Base-by-base conservation (phyloP, 2,888 invertebrate species). In the Cephus pulcher region DNA sequence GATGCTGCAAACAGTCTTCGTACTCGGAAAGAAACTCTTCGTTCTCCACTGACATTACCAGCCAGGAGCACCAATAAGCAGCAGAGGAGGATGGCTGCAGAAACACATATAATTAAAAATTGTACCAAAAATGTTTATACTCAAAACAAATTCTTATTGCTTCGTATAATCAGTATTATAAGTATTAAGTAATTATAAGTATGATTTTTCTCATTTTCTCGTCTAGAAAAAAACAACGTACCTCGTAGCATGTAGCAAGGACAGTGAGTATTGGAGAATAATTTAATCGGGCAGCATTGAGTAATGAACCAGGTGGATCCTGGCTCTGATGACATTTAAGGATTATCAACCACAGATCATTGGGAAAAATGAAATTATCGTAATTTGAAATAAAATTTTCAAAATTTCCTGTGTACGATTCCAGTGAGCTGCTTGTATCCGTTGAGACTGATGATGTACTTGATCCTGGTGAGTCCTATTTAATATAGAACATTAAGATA, bases 241-340 rank as follows among this genome's bases (percentile, higher is more conserved):
- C 95, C 93, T 95, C 95, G 87, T 95, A 95, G 88, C 94, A 95
- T 79, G 95, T 94, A 23, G 95, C 95, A 71, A 95, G 92, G 79
- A 95, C 93, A 15, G 94, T 94, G 12, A 95, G 92, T 77, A 95
- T 88, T 0, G 95, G 95, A 83, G 94, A 94, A 37, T 93, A 92
- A 80, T 93, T 94, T 69, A 92, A 84, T 68, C 93, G 93, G 1
- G 95, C 94, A 9, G 95, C 94, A 23, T 93, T 93, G 30, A 95
- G 88, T 37, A 95, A 89, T 12, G 95, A 94, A 15, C 94, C 94
- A 0, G 95, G 95, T 23, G 95, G 95, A 91, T 95, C 95, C 81
- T 94, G 94, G 75, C 95, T 95, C 69, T 95, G 94, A 86, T 95
- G 95, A 84, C 95, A 95, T 68, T 94, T 93, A 30, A 95, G 93